A percentile compares a stretch with the other conserved stretches of the same genome.
Evolutionary conservation across 2,113 vertebrate genomes (phyloP).

Genomic region (Strix uralensis): DNA sequence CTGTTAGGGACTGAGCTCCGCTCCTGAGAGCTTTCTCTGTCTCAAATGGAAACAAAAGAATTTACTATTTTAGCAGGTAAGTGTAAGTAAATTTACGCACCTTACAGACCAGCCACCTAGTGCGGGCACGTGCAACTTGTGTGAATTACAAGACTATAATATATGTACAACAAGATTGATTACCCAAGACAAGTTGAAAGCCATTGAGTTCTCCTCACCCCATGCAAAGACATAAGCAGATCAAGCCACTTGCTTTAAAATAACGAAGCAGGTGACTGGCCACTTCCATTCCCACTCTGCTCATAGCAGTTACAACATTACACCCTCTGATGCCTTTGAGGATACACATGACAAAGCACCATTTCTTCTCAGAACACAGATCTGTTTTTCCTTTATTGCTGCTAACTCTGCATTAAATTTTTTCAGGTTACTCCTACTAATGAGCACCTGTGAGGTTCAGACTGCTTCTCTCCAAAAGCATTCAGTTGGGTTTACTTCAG

Average conservation of each 20-base stretch:
- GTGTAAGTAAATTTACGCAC: background rate
- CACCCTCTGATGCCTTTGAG: background rate
- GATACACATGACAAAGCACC: background rate
- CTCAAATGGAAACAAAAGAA: background rate
- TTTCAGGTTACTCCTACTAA: background rate
- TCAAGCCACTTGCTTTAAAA: background rate
- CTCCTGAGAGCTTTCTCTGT: rapidly evolving
- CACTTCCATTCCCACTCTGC: background rate
- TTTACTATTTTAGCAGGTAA: background rate
- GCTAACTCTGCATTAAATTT: background rate
- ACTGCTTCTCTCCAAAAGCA: background rate
- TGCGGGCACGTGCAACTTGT: rapidly evolving
- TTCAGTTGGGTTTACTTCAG: background rate
- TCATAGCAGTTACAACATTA: background rate
- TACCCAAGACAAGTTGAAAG: background rate
- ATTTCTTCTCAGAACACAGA: background rate
- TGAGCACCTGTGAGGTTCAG: background rate
- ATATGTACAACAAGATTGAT: rapidly evolving
- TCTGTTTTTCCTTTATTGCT: background rate
- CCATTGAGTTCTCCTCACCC: rapidly evolving
- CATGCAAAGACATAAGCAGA: background rate
- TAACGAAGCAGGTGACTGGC: background rate
- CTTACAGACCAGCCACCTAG: rapidly evolving
- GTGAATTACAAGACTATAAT: background rate
- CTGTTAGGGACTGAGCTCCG: background rate